A percentile compares a stretch with the other conserved stretches of the same genome.
Conservation (phyloP, 2,113 vertebrate species). For the Coregonus clupeaformis region DNA sequence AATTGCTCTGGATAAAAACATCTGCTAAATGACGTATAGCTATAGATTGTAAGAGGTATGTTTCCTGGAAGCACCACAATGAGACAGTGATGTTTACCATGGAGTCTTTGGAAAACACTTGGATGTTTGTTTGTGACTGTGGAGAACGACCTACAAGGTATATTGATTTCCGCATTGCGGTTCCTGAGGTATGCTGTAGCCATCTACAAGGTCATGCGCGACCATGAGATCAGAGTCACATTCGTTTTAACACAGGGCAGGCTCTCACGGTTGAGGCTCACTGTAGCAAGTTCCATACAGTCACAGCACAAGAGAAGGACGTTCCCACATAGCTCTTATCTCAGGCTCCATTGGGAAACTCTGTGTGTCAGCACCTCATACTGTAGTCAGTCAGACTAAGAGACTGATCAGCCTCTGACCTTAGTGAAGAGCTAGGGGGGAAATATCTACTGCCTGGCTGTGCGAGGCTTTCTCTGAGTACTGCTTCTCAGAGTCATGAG, state of each 20-base stretch:
- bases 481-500: constrained; percentile 14
- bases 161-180: constrained; percentile 24
- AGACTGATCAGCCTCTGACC: constrained; percentile 31
- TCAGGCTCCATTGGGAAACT: background rate
- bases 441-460: background rate
- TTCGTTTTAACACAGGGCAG: background rate
- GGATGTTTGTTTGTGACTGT: too few relatives aligned
- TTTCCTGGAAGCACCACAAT: too few relatives aligned
- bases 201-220: background rate
- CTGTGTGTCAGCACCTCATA: constrained; percentile 21
- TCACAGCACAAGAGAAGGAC: background rate
- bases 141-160: too few relatives aligned
- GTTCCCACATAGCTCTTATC: background rate
- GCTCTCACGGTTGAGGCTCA: background rate
- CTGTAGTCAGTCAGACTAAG: constrained; percentile 14
- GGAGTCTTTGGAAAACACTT: too few relatives aligned
- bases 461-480: constrained; percentile 1
- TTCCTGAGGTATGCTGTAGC: constrained; percentile 24
- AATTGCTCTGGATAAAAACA: too few relatives aligned
- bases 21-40: too few relatives aligned
- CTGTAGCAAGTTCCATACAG: background rate
- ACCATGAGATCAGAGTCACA: constrained; percentile 8
- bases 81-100: too few relatives aligned
- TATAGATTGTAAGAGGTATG: too few relatives aligned
- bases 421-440: background rate